Evolutionary conservation across 2,888 invertebrate species (phyloP).

Genomic region (Pemphredon lugubris): DNA sequence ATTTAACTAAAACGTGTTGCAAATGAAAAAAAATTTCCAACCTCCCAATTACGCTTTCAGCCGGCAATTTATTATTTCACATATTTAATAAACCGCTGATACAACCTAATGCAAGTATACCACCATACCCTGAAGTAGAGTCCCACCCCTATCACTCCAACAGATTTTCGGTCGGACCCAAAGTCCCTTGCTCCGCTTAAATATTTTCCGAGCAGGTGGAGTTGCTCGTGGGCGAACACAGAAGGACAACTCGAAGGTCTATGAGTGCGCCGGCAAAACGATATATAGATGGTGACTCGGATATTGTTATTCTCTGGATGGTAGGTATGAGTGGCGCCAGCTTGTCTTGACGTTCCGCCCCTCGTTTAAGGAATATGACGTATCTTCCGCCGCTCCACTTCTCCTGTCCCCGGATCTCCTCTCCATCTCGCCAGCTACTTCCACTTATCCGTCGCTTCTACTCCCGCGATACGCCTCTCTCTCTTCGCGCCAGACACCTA

Average conservation of each 20-base stretch:
- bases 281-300: conserved; percentile 63
- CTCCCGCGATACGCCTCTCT: conserved; percentile 45
- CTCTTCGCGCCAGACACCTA: conserved; percentile 11
- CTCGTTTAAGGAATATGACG: conserved; percentile 68
- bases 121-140: too few relatives aligned
- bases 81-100: too few relatives aligned
- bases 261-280: conserved; percentile 41
- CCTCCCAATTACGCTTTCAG: too few relatives aligned
- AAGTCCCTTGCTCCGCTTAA: too few relatives aligned
- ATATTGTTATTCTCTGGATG: conserved; percentile 64
- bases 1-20: too few relatives aligned
- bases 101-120: too few relatives aligned
- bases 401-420: conserved; percentile 11
- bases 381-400: conserved; percentile 51
- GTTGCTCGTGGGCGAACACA: too few relatives aligned
- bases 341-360: conserved; percentile 69
- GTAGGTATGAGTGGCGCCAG: conserved; percentile 69
- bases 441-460: conserved; percentile 49
- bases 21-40: too few relatives aligned
- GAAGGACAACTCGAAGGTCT: background rate
- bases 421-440: conserved; percentile 33
- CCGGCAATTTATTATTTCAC: too few relatives aligned
- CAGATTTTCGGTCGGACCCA: too few relatives aligned
- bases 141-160: too few relatives aligned
- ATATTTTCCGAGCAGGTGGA: too few relatives aligned